Evolutionary conservation across 2,888 invertebrate species (phyloP), one percentile per base, ranked within the genome.

Genomic region (Limnephilus lunatus): DNA sequence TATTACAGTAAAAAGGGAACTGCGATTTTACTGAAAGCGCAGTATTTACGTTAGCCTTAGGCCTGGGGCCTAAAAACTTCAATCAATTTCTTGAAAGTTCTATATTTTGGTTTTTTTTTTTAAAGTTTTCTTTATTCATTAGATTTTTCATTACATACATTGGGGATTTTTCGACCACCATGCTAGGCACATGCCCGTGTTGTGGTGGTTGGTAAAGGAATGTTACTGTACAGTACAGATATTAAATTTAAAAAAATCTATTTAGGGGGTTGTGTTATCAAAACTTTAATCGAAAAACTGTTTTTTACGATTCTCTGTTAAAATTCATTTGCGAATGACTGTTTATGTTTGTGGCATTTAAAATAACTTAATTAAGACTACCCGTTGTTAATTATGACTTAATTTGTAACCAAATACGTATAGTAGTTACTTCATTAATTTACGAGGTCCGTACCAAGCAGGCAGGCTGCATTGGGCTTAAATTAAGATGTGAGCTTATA

Each of bases 391-490:
- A 83, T 35, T n/a, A 68, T 68, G 35, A 39, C 83, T 83, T 83
- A 83, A 83, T 83, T 83, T 83, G 83, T 83, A 83, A 39, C 83
- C 83, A 83, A 39, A 83, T 83, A 83, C 19, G 68, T 68, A 68
- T 2, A 25, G 68, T 9, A 68, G 68, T 68, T 68, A 68, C 9
- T 68, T 68, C 68, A n/a, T 68, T n/a, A 68, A 68, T 25, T 68
- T 68, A 68, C 68, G 68, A 68, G 68, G 9, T n/a, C 68, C 68
- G 25, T 9, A 68, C 68, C 25, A 5, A 68, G 25, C 68, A 68
- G 25, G 68, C 19, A 68, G 68, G 25, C 19, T 25, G 68, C 7
- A 9, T 68, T 25, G 68, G n/a, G n/a, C 68, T 68, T 25, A n/a
- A 68, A 68, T 68, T 68, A 68, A 68, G 68, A 68, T 25, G 68